phyloP scores from a whole-genome alignment of 2,113 vertebrate genomes.

The Aspidoscelis tigris region DNA sequence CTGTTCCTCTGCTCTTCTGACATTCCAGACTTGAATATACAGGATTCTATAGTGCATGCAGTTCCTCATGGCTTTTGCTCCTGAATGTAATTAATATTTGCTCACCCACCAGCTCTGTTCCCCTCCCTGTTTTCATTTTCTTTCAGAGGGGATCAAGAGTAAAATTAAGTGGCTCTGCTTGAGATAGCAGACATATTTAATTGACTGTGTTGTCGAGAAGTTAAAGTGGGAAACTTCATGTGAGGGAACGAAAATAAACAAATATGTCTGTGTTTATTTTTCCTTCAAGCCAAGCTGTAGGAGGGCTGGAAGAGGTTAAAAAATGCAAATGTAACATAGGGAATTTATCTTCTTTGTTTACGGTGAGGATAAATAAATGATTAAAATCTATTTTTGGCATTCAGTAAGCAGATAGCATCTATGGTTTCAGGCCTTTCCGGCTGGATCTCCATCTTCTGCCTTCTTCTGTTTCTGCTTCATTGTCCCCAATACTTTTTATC shows the following conservation, averaged over 20 bases:
- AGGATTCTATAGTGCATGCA: neutral
- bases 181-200: neutral
- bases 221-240: neutral
- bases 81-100: neutral
- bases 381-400: neutral
- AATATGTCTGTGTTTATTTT: constrained; percentile 19
- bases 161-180: neutral
- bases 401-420: neutral
- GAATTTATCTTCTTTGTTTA: neutral
- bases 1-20: constrained; percentile 11
- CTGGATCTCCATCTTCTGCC: no score
- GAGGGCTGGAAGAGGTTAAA: neutral
- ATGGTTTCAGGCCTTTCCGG: neutral
- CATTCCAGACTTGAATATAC: constrained; percentile 11
- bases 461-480: neutral
- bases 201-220: neutral
- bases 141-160: neutral
- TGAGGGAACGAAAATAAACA: neutral
- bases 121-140: neutral
- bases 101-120: neutral
- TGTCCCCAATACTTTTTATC: neutral
- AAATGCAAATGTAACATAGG: neutral
- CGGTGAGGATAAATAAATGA: neutral
- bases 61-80: neutral
- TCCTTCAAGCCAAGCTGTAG: neutral